Percentiles rank a stretch among this genome's conserved stretches.
These are phyloP conservation scores for Capreolus pygargus DNA, from an alignment of 2,113 vertebrate genomes.

Conservation along the genomic window DNA sequence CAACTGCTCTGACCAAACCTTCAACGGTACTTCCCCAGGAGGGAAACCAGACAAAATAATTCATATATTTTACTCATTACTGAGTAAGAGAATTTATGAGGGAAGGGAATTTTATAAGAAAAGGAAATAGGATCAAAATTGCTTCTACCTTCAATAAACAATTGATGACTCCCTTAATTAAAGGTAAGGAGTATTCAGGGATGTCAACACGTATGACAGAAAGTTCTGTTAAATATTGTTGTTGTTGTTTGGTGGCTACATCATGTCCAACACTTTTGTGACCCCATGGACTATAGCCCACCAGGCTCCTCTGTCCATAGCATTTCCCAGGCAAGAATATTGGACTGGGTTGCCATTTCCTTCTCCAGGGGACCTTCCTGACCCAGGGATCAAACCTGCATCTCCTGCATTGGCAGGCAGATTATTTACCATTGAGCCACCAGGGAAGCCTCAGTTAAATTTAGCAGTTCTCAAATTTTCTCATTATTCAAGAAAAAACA, in stretches of 20 bases:
- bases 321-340: not conserved
- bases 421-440: not conserved
- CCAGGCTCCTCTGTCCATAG: not conserved
- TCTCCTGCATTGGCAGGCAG: not conserved
- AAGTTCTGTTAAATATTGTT: not conserved
- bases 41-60: not conserved
- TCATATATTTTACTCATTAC: not conserved
- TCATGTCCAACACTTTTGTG: not conserved
- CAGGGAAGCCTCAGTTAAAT: not conserved
- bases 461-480: not conserved
- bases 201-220: not conserved
- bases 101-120: not conserved
- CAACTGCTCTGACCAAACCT: not conserved
- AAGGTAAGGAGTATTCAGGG: not conserved
- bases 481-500: not conserved
- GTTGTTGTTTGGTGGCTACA: not conserved
- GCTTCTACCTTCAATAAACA: constrained; percentile 22
- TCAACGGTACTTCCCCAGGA: not conserved
- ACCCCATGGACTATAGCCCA: not conserved
- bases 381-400: not conserved
- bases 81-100: not conserved
- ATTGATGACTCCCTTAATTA: not conserved
- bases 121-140: constrained; percentile 38
- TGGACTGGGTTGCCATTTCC: not conserved
- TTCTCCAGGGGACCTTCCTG: not conserved